Conservation (phyloP, 2,113 vertebrate genomes). For the Pseudorectes ferrugineus region DNA sequence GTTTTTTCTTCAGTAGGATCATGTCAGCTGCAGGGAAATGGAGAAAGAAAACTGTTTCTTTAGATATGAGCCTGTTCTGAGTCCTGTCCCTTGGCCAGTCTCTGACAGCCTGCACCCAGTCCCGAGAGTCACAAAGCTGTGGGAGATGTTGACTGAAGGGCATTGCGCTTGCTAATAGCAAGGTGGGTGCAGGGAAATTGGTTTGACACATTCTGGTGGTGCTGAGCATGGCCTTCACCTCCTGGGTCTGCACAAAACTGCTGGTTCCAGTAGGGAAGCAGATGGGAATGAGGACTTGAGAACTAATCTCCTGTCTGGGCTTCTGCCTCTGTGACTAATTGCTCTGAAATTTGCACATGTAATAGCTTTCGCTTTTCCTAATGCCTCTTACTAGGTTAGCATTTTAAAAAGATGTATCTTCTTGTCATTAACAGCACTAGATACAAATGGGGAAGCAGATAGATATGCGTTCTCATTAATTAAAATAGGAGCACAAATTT, state of each 20-base stretch:
- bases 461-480: background rate
- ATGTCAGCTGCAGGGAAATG: background rate
- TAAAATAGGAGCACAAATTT: background rate
- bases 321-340: constrained; percentile 34
- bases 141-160: background rate
- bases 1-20: background rate
- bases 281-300: background rate
- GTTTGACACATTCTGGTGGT: accelerated
- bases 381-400: constrained; percentile 2
- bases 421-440: background rate
- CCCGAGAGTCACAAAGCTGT: background rate
- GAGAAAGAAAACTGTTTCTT: background rate
- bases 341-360: background rate
- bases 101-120: background rate
- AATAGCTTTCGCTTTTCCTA: background rate
- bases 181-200: background rate
- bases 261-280: background rate
- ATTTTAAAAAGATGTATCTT: constrained; percentile 28
- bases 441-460: background rate
- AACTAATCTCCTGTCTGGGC: constrained; percentile 8
- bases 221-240: background rate
- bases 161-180: background rate
- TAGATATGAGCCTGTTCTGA: background rate
- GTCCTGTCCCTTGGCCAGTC: background rate
- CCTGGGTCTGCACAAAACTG: background rate